phyloP scores from a whole-genome alignment of 2,888 invertebrate genomes.

The Nomada ferruginata region DNA sequence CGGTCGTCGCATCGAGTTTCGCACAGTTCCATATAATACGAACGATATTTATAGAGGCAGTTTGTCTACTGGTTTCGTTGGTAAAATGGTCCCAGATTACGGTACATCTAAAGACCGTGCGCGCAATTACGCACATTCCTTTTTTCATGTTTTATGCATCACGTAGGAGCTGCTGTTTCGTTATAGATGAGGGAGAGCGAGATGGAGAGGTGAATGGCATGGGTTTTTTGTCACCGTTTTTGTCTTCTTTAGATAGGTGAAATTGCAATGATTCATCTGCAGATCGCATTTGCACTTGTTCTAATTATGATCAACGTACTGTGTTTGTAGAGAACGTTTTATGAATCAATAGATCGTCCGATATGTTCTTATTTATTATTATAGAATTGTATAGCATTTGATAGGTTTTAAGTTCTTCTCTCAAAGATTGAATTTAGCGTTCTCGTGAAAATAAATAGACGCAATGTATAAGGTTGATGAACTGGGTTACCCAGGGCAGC shows the following conservation, averaged over 20 bases:
- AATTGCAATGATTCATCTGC: not conserved
- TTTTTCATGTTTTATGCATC: not conserved
- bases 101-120: not conserved
- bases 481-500: not conserved
- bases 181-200: not conserved
- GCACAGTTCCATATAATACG: not conserved
- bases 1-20: not conserved
- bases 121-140: not conserved
- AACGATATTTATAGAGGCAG: not conserved
- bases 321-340: not conserved
- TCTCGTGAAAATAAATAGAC: not conserved
- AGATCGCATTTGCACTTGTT: not conserved
- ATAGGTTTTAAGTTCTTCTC: too few species aligned
- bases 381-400: too few species aligned
- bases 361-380: too few species aligned
- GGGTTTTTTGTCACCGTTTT: not conserved
- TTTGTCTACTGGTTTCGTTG: not conserved
- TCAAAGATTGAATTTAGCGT: too few species aligned
- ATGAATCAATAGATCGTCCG: too few species aligned
- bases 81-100: not conserved
- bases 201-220: not conserved
- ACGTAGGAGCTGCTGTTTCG: not conserved
- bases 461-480: not conserved
- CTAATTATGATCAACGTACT: not conserved
- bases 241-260: not conserved